Conservation (phyloP, 2,888 invertebrate species). For the Pseudococcus longispinus region DNA sequence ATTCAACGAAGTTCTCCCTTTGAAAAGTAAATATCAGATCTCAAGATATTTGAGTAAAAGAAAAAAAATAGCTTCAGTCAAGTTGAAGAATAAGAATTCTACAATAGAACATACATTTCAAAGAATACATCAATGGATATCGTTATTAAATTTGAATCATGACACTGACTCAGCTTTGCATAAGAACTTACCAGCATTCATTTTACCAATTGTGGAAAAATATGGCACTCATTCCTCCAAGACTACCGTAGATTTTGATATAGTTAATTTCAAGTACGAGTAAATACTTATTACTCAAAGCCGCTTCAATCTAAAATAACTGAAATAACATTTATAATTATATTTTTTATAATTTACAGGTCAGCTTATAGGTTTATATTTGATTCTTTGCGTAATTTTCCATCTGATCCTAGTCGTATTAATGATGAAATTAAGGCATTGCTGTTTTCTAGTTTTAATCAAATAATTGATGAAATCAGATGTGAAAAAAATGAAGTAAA, state of each 20-base stretch:
- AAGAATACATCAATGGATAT: slow-evolving; percentile 5
- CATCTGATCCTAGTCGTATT: neutral
- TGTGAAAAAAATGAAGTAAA: neutral
- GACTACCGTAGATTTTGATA: neutral
- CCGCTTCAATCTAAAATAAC: neutral
- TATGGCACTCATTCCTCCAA: neutral
- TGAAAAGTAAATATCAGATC: neutral
- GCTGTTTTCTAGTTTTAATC: slow-evolving; percentile 4
- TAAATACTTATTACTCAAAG: neutral
- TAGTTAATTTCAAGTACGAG: neutral
- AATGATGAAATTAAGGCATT: neutral
- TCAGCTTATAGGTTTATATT: neutral
- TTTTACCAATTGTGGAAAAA: neutral
- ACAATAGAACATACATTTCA: neutral
- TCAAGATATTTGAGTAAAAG: neutral
- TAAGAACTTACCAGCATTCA: neutral
- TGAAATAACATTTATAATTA: neutral
- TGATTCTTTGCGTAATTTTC: neutral
- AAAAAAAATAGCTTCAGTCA: neutral
- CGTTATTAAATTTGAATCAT: neutral
- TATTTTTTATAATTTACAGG: neutral
- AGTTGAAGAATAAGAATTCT: neutral
- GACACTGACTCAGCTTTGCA: neutral
- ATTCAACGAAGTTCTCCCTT: neutral
- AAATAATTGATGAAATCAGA: neutral